Evolutionary conservation across 2,113 vertebrate species (phyloP).

Genomic region (Stegostoma tigrinum): DNA sequence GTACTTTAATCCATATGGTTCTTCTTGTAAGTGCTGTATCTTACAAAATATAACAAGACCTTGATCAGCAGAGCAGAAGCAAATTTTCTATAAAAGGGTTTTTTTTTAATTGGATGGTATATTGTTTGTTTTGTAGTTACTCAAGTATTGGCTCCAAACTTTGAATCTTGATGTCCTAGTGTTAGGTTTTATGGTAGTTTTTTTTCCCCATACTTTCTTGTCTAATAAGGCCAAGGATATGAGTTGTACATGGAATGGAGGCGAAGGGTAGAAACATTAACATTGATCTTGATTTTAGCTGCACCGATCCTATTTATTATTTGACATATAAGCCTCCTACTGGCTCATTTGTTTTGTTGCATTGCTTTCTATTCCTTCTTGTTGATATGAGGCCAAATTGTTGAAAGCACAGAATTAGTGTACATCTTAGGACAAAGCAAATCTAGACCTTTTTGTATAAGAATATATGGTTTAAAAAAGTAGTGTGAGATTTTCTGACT

Average conservation of each 20-base stretch:
- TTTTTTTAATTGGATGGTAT: not conserved
- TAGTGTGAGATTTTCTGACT: not conserved
- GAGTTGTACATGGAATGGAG: not conserved
- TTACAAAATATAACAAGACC: not conserved
- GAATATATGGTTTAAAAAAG: not conserved
- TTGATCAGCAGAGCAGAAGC: not conserved
- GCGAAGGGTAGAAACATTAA: not conserved
- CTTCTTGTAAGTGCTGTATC: not conserved
- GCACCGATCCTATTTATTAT: not conserved
- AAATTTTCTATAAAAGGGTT: not conserved
- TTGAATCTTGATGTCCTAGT: not conserved
- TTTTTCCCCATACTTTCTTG: not conserved
- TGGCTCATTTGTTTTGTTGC: not conserved
- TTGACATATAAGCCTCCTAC: not conserved
- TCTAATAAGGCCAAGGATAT: not conserved
- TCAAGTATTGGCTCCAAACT: not conserved
- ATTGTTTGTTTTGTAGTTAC: not conserved
- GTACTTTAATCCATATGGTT: not conserved
- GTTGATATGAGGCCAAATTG: not conserved
- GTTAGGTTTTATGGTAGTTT: not conserved
- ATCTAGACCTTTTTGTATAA: not conserved
- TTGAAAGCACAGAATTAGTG: not conserved
- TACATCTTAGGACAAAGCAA: not conserved
- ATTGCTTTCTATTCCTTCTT: not conserved
- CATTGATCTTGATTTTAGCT: not conserved